These are phyloP conservation scores for Ceratina japonica DNA, from an alignment of 1,140 invertebrate species.

Conservation along the genomic window DNA sequence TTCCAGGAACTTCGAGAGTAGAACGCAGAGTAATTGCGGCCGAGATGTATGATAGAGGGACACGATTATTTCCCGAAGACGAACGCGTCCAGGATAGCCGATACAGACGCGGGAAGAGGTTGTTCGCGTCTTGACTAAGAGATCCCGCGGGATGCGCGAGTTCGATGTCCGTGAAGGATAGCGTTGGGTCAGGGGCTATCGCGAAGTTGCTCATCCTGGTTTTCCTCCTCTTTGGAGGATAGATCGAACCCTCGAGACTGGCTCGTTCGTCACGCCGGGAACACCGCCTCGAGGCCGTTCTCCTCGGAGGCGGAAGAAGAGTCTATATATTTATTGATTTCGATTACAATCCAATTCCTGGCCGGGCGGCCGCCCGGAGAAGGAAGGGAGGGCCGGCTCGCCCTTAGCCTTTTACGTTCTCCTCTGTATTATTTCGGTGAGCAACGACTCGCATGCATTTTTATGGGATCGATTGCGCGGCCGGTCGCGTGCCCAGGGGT, in stretches of 20 bases:
- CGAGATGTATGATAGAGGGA: too few species aligned
- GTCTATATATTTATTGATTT: slow-evolving; percentile 76
- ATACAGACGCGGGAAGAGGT: slow-evolving; percentile 31
- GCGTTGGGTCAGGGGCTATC: slow-evolving; percentile 77
- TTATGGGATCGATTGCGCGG: slow-evolving; percentile 39
- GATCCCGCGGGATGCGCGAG: slow-evolving; percentile 73
- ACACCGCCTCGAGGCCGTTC: slow-evolving; percentile 47
- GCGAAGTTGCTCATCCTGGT: slow-evolving; percentile 69
- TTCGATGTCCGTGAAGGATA: slow-evolving; percentile 77
- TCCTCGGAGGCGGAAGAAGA: slow-evolving; percentile 49
- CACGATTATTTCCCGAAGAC: background rate
- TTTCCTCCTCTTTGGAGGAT: slow-evolving; percentile 69
- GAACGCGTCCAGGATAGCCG: slow-evolving; percentile 11
- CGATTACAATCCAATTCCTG: slow-evolving; percentile 66
- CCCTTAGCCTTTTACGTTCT: slow-evolving; percentile 17
- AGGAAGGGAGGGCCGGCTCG: too few species aligned
- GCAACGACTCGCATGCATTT: slow-evolving; percentile 34
- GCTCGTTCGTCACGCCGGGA: slow-evolving; percentile 73
- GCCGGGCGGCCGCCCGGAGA: background rate
- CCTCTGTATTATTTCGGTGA: slow-evolving; percentile 4
- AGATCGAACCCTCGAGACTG: slow-evolving; percentile 78
- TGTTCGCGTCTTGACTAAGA: slow-evolving; percentile 67
- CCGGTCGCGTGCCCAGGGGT: background rate
- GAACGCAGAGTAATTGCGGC: too few species aligned
- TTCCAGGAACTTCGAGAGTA: too few species aligned